These are phyloP conservation scores for Salvator merianae DNA, from an alignment of 2,113 vertebrate species.

Conservation along the genomic window DNA sequence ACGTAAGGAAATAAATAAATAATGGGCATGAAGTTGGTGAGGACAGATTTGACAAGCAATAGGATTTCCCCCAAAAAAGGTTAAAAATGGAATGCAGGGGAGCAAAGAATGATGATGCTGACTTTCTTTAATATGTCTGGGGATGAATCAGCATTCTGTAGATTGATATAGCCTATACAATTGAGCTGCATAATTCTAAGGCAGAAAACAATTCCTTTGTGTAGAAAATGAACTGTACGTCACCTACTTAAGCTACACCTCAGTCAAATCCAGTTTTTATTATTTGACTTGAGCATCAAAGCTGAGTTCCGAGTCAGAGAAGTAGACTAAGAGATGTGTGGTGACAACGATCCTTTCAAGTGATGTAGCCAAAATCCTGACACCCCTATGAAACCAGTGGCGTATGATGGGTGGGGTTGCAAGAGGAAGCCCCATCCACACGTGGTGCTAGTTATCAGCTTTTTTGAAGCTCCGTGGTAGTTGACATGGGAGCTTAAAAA, in stretches of 20 bases:
- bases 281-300: background rate
- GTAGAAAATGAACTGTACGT: background rate
- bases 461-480: no score
- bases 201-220: background rate
- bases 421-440: no score
- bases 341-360: background rate
- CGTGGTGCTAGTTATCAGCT: no score
- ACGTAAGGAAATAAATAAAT: no score
- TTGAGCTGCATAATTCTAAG: background rate
- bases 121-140: background rate
- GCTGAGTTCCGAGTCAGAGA: background rate
- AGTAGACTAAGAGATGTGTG: background rate
- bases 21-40: no score
- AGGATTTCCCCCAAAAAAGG: no score
- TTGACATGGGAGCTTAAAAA: no score
- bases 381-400: no score
- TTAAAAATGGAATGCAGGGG: background rate
- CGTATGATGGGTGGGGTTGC: no score
- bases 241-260: background rate
- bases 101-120: background rate
- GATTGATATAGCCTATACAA: background rate
- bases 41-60: no score
- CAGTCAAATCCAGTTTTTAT: background rate
- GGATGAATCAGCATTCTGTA: background rate
- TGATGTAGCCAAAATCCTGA: background rate